Conservation (phyloP, 2,113 vertebrate genomes). For the Meles meles region DNA sequence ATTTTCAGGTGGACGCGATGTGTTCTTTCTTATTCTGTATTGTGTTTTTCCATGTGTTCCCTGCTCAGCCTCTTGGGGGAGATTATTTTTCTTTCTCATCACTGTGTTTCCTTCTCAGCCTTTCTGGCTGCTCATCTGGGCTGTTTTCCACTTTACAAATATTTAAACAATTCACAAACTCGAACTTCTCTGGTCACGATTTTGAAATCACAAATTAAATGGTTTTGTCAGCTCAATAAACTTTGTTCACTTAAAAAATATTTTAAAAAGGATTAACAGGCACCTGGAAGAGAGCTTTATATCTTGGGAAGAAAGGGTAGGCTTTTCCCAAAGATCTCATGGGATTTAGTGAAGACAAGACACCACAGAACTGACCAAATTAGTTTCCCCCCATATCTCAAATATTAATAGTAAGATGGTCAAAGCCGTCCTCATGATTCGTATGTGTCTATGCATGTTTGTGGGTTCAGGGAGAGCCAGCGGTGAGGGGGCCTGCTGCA, state of each 20-base stretch:
- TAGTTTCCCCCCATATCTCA: constrained; percentile 55
- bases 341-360: constrained; percentile 35
- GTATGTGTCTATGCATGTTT: neutral
- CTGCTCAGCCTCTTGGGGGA: neutral
- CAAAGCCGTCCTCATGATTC: constrained; percentile 44
- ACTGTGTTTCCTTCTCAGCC: constrained; percentile 1
- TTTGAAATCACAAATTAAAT: constrained; percentile 50
- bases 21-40: neutral
- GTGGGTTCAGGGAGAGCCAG: constrained; percentile 47
- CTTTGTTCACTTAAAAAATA: neutral
- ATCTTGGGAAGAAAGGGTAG: constrained; percentile 49
- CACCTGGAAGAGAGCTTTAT: neutral
- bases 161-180: constrained; percentile 36
- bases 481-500: neutral
- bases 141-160: constrained; percentile 27
- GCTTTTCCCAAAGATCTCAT: constrained; percentile 43
- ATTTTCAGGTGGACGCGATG: neutral
- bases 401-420: constrained; percentile 50
- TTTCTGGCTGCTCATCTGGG: neutral
- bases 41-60: neutral
- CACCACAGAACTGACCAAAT: constrained; percentile 30
- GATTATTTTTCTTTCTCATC: constrained; percentile 13
- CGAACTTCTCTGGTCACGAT: neutral
- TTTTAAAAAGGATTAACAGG: neutral
- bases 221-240: neutral